Conservation (phyloP, 2,797 vertebrate genomes). For the Anguilla obscura region DNA sequence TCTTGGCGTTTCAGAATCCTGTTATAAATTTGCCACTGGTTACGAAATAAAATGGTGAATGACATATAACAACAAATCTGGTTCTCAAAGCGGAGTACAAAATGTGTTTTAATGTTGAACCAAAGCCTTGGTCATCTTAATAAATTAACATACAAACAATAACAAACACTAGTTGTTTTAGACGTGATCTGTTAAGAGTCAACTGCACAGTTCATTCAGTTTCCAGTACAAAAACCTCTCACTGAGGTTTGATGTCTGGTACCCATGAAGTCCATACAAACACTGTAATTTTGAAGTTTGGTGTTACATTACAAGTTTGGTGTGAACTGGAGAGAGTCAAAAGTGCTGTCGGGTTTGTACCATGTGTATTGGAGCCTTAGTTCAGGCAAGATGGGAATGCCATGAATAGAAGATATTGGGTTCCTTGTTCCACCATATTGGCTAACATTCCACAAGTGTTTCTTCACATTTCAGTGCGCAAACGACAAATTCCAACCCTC, state of each 20-base stretch:
- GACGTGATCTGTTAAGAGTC: neutral
- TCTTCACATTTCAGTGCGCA: neutral
- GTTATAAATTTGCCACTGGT: neutral
- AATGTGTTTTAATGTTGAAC: neutral
- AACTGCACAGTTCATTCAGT: slow-evolving; percentile 43
- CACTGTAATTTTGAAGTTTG: neutral
- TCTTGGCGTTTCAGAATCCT: neutral
- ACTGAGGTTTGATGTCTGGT: slow-evolving; percentile 41
- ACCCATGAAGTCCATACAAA: neutral
- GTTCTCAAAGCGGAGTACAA: neutral
- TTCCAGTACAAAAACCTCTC: slow-evolving; percentile 56
- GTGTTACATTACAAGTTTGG: neutral
- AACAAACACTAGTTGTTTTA: neutral
- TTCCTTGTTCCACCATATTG: slow-evolving; percentile 1
- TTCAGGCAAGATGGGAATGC: neutral
- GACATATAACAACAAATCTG: neutral
- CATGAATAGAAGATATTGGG: neutral
- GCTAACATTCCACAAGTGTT: neutral
- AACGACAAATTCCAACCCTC: neutral
- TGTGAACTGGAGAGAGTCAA: slow-evolving; percentile 4
- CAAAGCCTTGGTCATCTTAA: neutral
- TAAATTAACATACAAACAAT: neutral
- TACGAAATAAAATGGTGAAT: neutral
- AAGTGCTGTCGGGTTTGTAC: neutral
- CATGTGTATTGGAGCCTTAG: neutral